phyloP scores from a whole-genome alignment of 2,888 invertebrate genomes.

The Caenorhabditis sp. region DNA sequence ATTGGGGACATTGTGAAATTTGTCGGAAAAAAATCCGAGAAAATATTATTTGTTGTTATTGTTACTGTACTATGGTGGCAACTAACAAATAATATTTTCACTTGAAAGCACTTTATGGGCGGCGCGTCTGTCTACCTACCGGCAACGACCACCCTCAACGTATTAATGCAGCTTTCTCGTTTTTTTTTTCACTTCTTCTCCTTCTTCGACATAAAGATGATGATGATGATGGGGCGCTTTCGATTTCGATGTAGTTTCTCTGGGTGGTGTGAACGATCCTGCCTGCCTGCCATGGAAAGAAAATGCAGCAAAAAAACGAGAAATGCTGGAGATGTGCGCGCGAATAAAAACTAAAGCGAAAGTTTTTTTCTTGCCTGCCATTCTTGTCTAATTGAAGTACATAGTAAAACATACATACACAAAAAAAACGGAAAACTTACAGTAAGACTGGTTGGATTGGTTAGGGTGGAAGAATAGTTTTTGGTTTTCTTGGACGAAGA shows the following conservation, averaged over 20 bases:
- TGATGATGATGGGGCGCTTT: not conserved
- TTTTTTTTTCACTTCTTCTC: not conserved
- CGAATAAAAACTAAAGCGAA: not conserved
- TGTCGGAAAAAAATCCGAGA: no score
- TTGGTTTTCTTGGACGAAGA: constrained; percentile 4
- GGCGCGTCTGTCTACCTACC: not conserved
- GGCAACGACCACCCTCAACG: constrained; percentile 1
- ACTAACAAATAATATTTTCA: not conserved
- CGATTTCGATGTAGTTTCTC: not conserved
- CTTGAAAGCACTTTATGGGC: not conserved
- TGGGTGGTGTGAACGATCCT: not conserved
- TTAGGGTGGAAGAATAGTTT: constrained; percentile 14
- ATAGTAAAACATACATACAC: not conserved
- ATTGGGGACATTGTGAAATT: no score
- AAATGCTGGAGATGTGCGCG: not conserved
- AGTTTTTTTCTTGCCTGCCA: constrained; percentile 12
- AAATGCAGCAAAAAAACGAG: not conserved
- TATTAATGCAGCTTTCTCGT: constrained; percentile 6
- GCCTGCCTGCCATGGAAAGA: not conserved
- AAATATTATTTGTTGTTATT: not conserved
- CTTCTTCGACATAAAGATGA: not conserved
- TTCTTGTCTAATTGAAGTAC: constrained; percentile 30
- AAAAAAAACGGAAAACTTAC: constrained; percentile 12
- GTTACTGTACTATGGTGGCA: not conserved
- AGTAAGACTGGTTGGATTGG: not conserved